Base-by-base conservation (phyloP, 2,113 vertebrate species). In the Hydrolagus affinis region DNA sequence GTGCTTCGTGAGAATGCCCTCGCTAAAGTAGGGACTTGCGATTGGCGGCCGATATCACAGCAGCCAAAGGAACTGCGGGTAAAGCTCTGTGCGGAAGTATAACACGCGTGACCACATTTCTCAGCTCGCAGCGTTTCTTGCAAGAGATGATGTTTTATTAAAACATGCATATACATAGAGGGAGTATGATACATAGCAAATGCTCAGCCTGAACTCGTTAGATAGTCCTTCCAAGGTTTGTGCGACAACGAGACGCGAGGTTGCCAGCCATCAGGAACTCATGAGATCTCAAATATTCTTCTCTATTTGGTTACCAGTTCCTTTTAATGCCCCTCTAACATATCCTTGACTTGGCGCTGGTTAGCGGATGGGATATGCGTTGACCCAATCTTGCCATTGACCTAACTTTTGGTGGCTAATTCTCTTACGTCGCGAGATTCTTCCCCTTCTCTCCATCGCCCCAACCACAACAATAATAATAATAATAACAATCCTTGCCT, bases 131-230 rank as follows among this genome's bases (percentile, higher is more conserved):
- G 89, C 90, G 87, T 87, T 86, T 88, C 66, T 87, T 87, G 86
- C 86, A 70, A 87, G 85, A 85, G 85, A 87, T 83, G 70, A 68
- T 85, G 87, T 88, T 87, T 89, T 87, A 89, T 89, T 87, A 88
- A 90, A 89, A 88, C 92, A 93, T 93, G 92, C 91, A 91, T 90
- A 90, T 88, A 88, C 88, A n/a, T n/a, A n/a, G n/a, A 89, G 88
- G 44, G 85, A 88, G 86, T 86, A 83, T 86, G 87, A 88, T 88
- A 87, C 86, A 86, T 73, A 87, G 86, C 66, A 89, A 89, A 89
- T 87, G 59, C 57, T 83, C 62, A 83, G 78, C 78, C 28, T 11
- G 9, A 19, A 44, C 30, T 21, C 73, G 21, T n/a, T n/a, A n/a
- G n/a, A n/a, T 44, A 75, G 19, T 75, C 56, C 21, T 44, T 14